phyloP scores from a whole-genome alignment of 2,797 vertebrate species.

The Sebastes cheni region DNA sequence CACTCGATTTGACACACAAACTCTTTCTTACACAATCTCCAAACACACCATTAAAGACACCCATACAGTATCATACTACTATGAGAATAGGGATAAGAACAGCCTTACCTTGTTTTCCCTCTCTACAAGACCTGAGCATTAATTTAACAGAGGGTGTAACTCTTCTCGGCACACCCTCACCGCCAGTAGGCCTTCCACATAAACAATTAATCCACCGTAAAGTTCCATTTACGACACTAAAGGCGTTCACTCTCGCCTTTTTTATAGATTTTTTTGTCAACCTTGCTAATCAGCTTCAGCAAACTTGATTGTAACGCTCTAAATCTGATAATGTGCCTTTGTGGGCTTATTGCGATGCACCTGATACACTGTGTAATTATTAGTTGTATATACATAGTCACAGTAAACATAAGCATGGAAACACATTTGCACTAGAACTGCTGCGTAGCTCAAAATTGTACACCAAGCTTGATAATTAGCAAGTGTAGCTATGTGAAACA shows the following conservation, averaged over 20 bases:
- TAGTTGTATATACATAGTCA: constrained; percentile 33
- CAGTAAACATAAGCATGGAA: constrained; percentile 33
- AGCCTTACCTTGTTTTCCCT: constrained; percentile 1
- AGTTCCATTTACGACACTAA: constrained; percentile 61
- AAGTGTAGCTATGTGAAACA: background rate
- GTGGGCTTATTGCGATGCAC: constrained; percentile 50
- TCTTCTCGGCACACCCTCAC: constrained; percentile 42
- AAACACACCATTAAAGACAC: constrained; percentile 35
- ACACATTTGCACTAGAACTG: background rate
- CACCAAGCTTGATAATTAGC: background rate
- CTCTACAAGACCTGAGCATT: constrained; percentile 25
- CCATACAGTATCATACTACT: constrained; percentile 1
- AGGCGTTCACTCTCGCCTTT: constrained; percentile 47
- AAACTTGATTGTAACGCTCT: constrained; percentile 71
- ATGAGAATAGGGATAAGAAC: constrained; percentile 22
- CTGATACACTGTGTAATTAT: constrained; percentile 54
- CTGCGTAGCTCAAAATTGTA: background rate
- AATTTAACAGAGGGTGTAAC: constrained; percentile 70
- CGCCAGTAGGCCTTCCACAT: constrained; percentile 55
- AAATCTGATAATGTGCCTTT: constrained; percentile 59
- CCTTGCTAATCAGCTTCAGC: constrained; percentile 71
- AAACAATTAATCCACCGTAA: constrained; percentile 72
- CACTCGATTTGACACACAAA: constrained; percentile 49
- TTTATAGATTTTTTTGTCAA: constrained; percentile 61
- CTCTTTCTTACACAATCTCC: constrained; percentile 35